These are phyloP conservation scores for Xestia sexstrigata DNA, from an alignment of 2,888 invertebrate genomes.

Conservation along the genomic window DNA sequence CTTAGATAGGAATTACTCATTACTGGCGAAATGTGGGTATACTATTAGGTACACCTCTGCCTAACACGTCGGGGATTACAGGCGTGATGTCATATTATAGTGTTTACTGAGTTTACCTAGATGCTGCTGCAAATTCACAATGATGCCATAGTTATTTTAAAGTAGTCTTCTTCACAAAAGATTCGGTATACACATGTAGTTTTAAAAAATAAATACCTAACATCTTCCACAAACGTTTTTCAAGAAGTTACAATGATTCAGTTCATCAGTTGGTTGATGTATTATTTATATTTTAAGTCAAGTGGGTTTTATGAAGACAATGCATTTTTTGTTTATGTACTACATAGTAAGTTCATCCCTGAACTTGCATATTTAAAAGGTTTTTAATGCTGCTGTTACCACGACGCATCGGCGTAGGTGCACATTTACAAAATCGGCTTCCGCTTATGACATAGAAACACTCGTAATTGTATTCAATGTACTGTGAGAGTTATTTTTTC, in stretches of 20 bases:
- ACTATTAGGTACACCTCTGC: too few relatives aligned
- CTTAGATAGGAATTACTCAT: too few relatives aligned
- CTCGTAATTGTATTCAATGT: slow-evolving; percentile 39
- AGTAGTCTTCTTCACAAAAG: background rate
- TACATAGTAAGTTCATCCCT: background rate
- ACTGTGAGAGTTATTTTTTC: slow-evolving; percentile 58
- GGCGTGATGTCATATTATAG: too few relatives aligned
- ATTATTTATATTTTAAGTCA: background rate
- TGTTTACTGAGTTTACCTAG: background rate
- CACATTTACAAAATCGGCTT: background rate
- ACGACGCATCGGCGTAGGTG: background rate
- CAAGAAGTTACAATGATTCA: background rate
- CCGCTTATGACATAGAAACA: slow-evolving; percentile 8
- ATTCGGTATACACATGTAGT: too few relatives aligned
- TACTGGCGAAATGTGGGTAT: too few relatives aligned
- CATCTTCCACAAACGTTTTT: background rate
- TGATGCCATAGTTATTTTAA: background rate
- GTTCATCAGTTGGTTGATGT: background rate
- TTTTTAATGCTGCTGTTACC: background rate
- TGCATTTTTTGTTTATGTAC: background rate
- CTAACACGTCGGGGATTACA: too few relatives aligned
- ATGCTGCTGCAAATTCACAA: background rate
- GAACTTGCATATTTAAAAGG: background rate
- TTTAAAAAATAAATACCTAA: too few relatives aligned
- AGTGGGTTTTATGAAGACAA: background rate